Evolutionary conservation across 2,888 invertebrate genomes (phyloP), one percentile per base, ranked within the genome.

Genomic region (Synergus laeviventris): DNA sequence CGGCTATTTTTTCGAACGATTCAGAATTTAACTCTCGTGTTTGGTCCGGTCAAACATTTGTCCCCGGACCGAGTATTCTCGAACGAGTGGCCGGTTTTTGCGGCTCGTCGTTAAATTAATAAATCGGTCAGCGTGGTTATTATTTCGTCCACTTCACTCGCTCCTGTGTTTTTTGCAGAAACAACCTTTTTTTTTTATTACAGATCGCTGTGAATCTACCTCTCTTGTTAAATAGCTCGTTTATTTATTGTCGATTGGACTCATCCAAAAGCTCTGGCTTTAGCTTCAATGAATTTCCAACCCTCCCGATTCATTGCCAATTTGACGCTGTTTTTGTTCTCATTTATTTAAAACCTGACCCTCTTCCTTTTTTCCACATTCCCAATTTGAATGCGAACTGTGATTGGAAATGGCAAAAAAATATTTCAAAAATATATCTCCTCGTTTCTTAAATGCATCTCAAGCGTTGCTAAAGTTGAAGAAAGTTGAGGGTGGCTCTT

Each of bases 11-110:
- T 74, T 59, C 82, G 79, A 81, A 75, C 81, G 81, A 75, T 83
- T 81, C 83, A 81, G 84, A 85, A 86, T 85, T 86, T 86, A 81
- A 76, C 85, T 77, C 79, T 82, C 75, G 79, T 86, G 84, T 86
- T 86, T 86, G 84, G 80, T 75, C 75, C 79, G 81, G 66, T 78
- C 84, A 86, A 86, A 86, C 86, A 86, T 86, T 86, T 83, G 85
- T 81, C 82, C 83, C 59, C 78, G 76, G 66, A 62, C 81, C 74
- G 64, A 78, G 79, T 75, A 73, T 66, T 78, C 77, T 77, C 80
- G 70, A 78, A 77, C 76, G 81, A 81, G 81, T 78, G 82, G 73
- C 76, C 76, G 80, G 82, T 83, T 84, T 85, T 86, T 81, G 83
- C 73, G 79, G 81, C 77, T 78, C 77, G 49, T 80, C 79, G 86